These are phyloP conservation scores for Rhabdornis inornatus DNA, from an alignment of 2,113 vertebrate species.

Conservation along the genomic window DNA sequence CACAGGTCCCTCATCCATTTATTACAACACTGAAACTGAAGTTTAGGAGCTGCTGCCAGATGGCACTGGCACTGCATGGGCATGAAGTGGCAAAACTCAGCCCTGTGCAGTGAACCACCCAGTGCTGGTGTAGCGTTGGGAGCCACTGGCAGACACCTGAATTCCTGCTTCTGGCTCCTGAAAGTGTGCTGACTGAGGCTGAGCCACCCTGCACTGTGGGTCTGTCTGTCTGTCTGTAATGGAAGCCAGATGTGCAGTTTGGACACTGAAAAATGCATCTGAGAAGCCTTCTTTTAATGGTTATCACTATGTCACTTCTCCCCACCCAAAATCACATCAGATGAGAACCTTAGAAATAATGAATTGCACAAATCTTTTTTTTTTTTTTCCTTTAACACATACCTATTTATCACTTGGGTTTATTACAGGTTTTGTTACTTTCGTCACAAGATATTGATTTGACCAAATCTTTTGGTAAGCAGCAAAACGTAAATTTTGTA, in stretches of 20 bases:
- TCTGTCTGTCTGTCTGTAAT: background rate
- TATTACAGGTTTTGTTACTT: background rate
- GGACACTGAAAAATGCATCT: background rate
- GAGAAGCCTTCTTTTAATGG: background rate
- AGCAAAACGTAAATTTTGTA: background rate
- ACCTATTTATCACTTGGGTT: background rate
- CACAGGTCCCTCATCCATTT: background rate
- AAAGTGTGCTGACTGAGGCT: background rate
- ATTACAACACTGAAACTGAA: background rate
- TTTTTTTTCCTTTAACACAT: background rate
- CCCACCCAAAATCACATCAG: background rate
- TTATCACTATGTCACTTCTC: background rate
- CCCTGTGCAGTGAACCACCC: background rate
- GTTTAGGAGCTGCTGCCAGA: background rate
- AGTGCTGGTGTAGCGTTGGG: rapidly evolving
- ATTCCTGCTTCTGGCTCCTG: background rate
- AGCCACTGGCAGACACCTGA: rapidly evolving
- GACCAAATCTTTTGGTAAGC: background rate
- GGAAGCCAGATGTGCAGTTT: background rate
- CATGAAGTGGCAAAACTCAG: background rate
- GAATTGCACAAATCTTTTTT: background rate
- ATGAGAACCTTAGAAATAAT: background rate
- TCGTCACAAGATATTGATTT: background rate
- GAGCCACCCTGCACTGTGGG: background rate
- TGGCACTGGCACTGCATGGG: background rate